A percentile compares a stretch with the other conserved stretches of the same genome.
phyloP scores from a whole-genome alignment of 2,113 vertebrate genomes.

The Ailurus styani region DNA sequence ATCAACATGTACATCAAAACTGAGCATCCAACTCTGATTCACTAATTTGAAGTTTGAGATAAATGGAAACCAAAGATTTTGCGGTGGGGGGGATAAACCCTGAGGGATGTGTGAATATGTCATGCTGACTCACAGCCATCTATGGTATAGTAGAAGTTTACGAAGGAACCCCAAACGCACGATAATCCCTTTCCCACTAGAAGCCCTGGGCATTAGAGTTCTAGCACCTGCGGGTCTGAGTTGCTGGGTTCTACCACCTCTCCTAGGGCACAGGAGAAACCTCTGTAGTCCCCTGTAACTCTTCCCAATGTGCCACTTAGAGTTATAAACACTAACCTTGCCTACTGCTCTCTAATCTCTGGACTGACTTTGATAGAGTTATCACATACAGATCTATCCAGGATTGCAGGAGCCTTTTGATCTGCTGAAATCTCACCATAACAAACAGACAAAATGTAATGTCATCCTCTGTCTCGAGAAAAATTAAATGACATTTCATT shows the following conservation, averaged over 20 bases:
- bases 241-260: background rate
- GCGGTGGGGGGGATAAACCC: background rate
- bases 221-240: background rate
- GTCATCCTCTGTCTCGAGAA: background rate
- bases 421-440: background rate
- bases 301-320: background rate
- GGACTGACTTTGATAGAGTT: background rate
- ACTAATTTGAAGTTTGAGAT: conserved; percentile 2
- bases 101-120: background rate
- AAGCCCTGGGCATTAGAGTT: background rate
- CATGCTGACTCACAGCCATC: background rate
- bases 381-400: background rate
- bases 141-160: background rate
- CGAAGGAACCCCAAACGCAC: background rate
- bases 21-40: background rate
- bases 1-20: background rate
- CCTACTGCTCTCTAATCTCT: background rate
- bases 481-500: background rate
- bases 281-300: background rate
- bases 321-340: background rate
- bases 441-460: background rate
- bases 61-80: conserved; percentile 8
- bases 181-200: background rate
- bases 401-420: background rate
- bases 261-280: background rate